phyloP scores from a whole-genome alignment of 2,888 invertebrate species.

The Caenorhabditis sp. region DNA sequence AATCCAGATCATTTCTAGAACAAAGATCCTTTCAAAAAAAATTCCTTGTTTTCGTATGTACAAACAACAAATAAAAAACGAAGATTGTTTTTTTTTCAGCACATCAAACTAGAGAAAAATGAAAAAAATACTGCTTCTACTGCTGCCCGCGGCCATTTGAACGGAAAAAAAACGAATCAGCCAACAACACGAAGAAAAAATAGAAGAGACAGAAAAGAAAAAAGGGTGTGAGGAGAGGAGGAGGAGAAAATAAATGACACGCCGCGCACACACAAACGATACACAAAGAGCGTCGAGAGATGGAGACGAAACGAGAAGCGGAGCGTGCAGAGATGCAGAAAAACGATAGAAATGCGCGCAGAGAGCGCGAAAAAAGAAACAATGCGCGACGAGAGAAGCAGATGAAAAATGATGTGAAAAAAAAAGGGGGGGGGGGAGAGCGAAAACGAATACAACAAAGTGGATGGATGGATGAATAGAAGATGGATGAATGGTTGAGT shows the following conservation, averaged over 20 bases:
- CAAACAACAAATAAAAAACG: too few species aligned
- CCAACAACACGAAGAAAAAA: too few species aligned
- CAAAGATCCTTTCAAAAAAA: too few species aligned
- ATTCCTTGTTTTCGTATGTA: too few species aligned
- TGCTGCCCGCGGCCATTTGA: not conserved
- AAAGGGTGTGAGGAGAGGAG: not conserved
- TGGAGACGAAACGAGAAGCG: not conserved
- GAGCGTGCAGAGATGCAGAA: too few species aligned
- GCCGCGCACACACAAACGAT: not conserved
- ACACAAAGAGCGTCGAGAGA: not conserved
- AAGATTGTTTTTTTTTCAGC: not conserved
- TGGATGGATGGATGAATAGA: not conserved
- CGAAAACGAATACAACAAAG: slow-evolving; percentile 1
- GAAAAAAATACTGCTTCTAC: too few species aligned
- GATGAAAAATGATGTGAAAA: not conserved
- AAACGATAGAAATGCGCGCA: not conserved
- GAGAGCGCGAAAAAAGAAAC: not conserved
- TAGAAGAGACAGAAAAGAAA: not conserved
- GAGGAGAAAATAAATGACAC: not conserved
- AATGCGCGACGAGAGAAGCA: not conserved
- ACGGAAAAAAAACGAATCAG: not conserved
- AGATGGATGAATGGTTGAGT: not conserved
- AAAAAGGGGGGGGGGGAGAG: not conserved
- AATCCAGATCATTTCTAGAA: too few species aligned
- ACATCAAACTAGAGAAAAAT: not conserved